These are phyloP conservation scores for Theonella swinhoei DNA, from an alignment of 37 sponge, comb jelly and placozoan species.

Conservation along the genomic window DNA sequence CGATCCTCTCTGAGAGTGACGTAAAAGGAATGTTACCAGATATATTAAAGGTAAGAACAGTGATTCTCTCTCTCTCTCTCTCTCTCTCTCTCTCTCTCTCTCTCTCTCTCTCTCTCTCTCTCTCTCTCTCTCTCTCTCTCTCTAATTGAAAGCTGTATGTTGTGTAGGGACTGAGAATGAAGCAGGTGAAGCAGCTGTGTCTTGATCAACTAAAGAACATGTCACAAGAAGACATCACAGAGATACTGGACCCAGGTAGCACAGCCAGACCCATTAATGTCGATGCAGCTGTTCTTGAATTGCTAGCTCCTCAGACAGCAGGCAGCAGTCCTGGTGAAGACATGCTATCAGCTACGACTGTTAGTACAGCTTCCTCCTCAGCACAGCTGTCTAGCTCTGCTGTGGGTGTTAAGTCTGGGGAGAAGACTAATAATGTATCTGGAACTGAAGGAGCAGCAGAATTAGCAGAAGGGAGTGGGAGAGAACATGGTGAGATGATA, in stretches of 20 bases:
- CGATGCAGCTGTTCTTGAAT: background rate
- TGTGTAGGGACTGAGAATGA: slow-evolving; percentile 56
- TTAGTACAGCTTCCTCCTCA: too few species aligned
- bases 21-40: slow-evolving; percentile 75
- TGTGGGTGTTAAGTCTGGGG: too few species aligned
- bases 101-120: background rate
- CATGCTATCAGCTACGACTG: too few species aligned
- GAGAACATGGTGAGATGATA: background rate
- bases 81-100: background rate
- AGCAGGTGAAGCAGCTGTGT: slow-evolving; percentile 64
- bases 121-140: background rate
- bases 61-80: background rate
- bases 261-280: background rate
- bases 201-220: slow-evolving; percentile 54
- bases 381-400: background rate
- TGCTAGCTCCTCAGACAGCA: background rate
- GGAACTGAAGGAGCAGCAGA: background rate
- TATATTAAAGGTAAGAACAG: slow-evolving; percentile 62
- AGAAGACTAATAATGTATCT: background rate
- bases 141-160: too few species aligned
- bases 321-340: too few species aligned
- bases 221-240: slow-evolving; percentile 11
- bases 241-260: background rate
- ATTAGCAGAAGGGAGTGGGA: background rate
- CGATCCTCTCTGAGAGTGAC: slow-evolving; percentile 59